Conservation (phyloP, 2,888 invertebrate species). For the Archaeoteleia sp. region DNA sequence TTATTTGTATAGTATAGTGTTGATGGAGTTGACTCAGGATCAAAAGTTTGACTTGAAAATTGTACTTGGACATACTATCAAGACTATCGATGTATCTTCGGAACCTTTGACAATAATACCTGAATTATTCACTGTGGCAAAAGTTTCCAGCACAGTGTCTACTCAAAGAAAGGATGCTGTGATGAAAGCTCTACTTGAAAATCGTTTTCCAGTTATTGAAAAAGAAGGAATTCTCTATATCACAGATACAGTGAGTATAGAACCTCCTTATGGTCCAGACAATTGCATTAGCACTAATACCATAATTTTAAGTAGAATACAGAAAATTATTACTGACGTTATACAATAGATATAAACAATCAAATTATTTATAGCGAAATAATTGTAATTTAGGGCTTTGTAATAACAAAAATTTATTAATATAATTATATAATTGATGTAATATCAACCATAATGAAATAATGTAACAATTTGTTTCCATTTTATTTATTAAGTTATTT, state of each 20-base stretch:
- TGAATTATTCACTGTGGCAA: conserved; percentile 61
- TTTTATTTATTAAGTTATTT: no score
- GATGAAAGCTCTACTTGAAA: conserved; percentile 61
- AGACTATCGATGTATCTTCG: conserved; percentile 60
- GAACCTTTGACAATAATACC: conserved; percentile 55
- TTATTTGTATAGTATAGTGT: conserved; percentile 63
- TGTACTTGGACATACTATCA: conserved; percentile 65
- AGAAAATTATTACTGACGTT: conserved; percentile 56
- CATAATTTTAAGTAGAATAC: conserved; percentile 67
- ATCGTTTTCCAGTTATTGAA: conserved; percentile 67
- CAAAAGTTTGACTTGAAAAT: conserved; percentile 60
- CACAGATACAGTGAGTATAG: conserved; percentile 64
- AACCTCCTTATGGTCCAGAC: conserved; percentile 68
- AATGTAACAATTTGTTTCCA: no score
- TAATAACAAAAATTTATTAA: conserved; percentile 1
- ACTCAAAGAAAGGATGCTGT: conserved; percentile 60
- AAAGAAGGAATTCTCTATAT: conserved; percentile 63
- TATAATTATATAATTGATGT: neutral
- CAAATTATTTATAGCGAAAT: conserved; percentile 13
- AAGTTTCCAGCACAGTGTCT: conserved; percentile 48
- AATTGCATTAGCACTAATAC: conserved; percentile 67
- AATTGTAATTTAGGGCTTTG: neutral
- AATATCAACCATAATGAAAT: no score
- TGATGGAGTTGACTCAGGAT: conserved; percentile 57
- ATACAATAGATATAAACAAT: conserved; percentile 19